Conservation (phyloP, 2,888 invertebrate species). For the Polymixis lichenea region DNA sequence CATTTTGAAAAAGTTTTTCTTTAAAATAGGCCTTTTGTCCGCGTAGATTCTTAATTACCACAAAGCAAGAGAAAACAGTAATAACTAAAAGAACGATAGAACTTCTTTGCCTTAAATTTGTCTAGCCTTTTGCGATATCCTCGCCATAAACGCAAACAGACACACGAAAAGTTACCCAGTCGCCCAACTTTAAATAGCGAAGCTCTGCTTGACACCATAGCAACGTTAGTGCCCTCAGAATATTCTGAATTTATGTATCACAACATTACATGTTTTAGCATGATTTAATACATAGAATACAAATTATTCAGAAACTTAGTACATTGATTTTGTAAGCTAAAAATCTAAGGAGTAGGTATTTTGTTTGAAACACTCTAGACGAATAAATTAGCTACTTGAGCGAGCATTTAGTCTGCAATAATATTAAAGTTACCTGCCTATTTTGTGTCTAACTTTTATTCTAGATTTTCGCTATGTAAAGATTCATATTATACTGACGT, state of each 20-base stretch:
- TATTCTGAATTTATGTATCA: constrained; percentile 16
- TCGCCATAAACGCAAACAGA: background rate
- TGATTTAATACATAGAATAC: constrained; percentile 20
- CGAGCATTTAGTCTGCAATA: constrained; percentile 42
- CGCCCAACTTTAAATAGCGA: background rate
- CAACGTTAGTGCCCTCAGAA: background rate
- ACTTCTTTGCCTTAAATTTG: too few relatives aligned
- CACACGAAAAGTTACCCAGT: background rate
- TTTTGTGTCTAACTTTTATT: constrained; percentile 33
- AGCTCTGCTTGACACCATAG: background rate
- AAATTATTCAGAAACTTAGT: constrained; percentile 24
- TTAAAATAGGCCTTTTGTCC: too few relatives aligned
- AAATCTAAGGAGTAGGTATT: constrained; percentile 32
- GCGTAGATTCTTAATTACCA: too few relatives aligned
- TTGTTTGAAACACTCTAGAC: constrained; percentile 64
- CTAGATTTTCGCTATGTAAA: constrained; percentile 3
- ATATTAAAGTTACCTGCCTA: constrained; percentile 45
- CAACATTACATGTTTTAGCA: constrained; percentile 8
- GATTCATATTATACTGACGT: constrained; percentile 24
- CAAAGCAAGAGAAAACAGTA: background rate
- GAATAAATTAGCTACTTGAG: constrained; percentile 63
- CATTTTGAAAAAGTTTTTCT: background rate
- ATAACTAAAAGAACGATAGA: background rate
- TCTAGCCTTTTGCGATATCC: background rate
- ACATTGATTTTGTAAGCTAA: constrained; percentile 43